Evolutionary conservation across 2,797 vertebrate species (phyloP).

Genomic region (Sebastes dallii): DNA sequence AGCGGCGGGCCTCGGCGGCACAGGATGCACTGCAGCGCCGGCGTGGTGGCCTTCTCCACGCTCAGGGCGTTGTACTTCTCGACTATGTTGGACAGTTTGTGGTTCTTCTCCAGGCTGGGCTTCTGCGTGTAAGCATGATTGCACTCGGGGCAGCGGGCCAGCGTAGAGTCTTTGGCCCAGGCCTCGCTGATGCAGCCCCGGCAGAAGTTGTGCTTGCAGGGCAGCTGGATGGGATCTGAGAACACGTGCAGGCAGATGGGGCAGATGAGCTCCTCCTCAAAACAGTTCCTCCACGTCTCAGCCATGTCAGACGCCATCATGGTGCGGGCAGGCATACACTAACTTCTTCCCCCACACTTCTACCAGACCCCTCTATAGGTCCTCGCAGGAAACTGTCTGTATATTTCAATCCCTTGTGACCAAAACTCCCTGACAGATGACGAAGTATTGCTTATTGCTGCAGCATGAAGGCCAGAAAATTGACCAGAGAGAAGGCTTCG

Average conservation of each 20-base stretch:
- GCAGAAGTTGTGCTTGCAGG: slow-evolving; percentile 99
- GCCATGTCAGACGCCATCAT: slow-evolving; percentile 87
- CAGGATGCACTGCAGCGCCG: slow-evolving; percentile 93
- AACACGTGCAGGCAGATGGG: slow-evolving; percentile 99
- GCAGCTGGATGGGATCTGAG: slow-evolving; percentile 98
- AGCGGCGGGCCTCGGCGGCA: slow-evolving; percentile 96
- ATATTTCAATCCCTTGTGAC: slow-evolving; percentile 35
- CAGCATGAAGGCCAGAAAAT: slow-evolving; percentile 70
- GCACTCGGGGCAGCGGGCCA: slow-evolving; percentile 98
- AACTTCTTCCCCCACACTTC: slow-evolving; percentile 25
- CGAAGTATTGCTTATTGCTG: slow-evolving; percentile 71
- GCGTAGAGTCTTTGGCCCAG: slow-evolving; percentile 95
- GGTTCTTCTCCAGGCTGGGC: slow-evolving; percentile 98
- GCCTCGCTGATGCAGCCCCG: slow-evolving; percentile 98
- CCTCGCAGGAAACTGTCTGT: slow-evolving; percentile 43
- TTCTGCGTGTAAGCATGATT: slow-evolving; percentile 99
- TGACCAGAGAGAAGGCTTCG: slow-evolving; percentile 54
- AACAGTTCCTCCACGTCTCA: slow-evolving; percentile 99
- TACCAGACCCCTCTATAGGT: slow-evolving; percentile 27
- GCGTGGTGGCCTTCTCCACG: slow-evolving; percentile 74
- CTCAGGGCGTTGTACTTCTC: slow-evolving; percentile 96
- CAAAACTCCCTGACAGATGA: slow-evolving; percentile 65
- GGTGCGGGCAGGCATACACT: slow-evolving; percentile 70
- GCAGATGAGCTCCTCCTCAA: slow-evolving; percentile 99
- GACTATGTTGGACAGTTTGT: slow-evolving; percentile 99